Evolutionary conservation across 2,797 vertebrate genomes (phyloP), one percentile per base, ranked within the genome.

Genomic region (Rallus crepitans): DNA sequence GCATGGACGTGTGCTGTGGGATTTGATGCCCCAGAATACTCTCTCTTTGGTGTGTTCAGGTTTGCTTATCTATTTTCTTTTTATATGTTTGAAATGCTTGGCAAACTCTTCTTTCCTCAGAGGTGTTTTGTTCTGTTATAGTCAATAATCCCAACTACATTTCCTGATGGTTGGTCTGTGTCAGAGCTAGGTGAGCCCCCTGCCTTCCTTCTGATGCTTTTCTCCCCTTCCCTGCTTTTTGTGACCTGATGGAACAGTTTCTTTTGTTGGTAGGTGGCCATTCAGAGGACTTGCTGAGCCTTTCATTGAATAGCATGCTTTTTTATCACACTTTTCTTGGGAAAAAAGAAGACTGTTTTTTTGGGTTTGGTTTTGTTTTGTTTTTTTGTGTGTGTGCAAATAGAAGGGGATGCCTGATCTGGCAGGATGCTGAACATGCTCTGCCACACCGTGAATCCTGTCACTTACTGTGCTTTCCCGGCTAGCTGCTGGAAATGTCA

Each of bases 11-110:
- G 50, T 3, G 0, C 2, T 13, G n/a, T 1, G 3, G 47, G 59
- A 48, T 30, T 11, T 2, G 0, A 7, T 64, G 35, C n/a, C 8
- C 16, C 20, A 19, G 66, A 42, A 33, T 4, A 4, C 0, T 0
- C 9, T 15, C 6, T 65, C 33, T 56, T 56, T 1, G 6, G 40
- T 28, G 9, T 8, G 18, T 61, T 75, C 24, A 35, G 18, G 24
- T 45, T 88, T 47, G 33, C 40, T 87, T 17, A 12, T 33, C 87
- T 82, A 5, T 71, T 72, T 84, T 59, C 15, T 48, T 69, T 92
- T 86, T 24, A 60, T 84, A 5, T 7, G 1, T 69, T 82, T 76
- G 31, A 88, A 84, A 39, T 85, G 42, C 5, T 2, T 23, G 30
- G 2, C 9, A 70, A 81, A 33, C 42, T 37, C 28, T 64, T 90